Evolutionary conservation across 2,113 vertebrate genomes (phyloP).

Genomic region (Donacobius atricapilla): DNA sequence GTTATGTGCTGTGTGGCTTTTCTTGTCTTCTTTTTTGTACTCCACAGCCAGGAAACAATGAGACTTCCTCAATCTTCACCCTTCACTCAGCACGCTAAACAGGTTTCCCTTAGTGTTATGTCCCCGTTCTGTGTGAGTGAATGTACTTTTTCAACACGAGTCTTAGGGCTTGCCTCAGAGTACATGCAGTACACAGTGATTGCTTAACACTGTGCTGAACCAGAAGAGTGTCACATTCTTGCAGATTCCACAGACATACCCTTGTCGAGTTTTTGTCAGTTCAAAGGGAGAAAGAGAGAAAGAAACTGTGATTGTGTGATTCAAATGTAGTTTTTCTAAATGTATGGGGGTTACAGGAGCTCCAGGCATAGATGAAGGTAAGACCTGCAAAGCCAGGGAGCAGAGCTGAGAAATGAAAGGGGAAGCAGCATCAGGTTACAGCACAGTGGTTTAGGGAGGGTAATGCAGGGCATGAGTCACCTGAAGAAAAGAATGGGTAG

Average conservation of each 20-base stretch:
- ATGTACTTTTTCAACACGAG: background rate
- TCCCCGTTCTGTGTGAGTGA: background rate
- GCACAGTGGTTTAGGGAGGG: background rate
- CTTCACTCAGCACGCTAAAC: background rate
- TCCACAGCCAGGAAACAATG: background rate
- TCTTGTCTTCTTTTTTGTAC: background rate
- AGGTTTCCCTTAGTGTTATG: background rate
- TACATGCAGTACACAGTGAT: background rate
- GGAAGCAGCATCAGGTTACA: background rate
- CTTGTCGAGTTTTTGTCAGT: background rate
- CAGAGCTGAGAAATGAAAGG: background rate
- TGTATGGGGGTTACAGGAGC: background rate
- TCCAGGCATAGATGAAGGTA: background rate
- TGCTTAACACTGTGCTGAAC: background rate
- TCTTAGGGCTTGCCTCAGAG: background rate
- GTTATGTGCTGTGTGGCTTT: background rate
- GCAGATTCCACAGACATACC: background rate
- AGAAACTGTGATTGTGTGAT: background rate
- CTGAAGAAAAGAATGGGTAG: background rate
- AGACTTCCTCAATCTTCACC: constrained; percentile 5
- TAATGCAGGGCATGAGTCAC: background rate
- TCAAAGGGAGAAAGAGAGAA: background rate
- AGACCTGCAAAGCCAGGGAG: background rate
- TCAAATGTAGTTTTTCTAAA: background rate
- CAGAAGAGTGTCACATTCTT: background rate